Base-by-base conservation (phyloP, 2,797 vertebrate species). In the Neoniphon sammara region DNA sequence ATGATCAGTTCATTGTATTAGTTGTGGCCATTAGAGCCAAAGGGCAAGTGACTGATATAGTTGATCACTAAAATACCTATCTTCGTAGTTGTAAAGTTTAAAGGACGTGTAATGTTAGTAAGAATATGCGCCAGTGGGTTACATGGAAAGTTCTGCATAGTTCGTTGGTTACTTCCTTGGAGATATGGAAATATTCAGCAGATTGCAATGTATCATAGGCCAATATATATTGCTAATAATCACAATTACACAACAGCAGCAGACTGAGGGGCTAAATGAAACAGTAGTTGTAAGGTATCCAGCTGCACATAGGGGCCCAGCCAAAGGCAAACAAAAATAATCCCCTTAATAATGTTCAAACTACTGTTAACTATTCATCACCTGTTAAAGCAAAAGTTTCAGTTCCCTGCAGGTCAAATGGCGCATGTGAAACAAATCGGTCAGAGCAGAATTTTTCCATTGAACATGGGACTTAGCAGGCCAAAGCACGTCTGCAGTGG, bases 401-500 rank as follows among this genome's bases (percentile, higher is more conserved):
- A 10, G 15, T 4, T 42, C 2, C 2, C 30, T 57, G 46, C 18
- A 49, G 17, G 11, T 17, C 5, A 31, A 31, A 31, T 25, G 39
- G 31, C 57, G 7, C n/a, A n/a, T 58, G 14, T 64, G 21, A 20
- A 52, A 66, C 34, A 54, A 18, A 73, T 75, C 0, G 5, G 9
- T 52, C 1, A 53, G 2, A 62, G 44, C 25, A 20, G 18, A 47
- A 14, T 60, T 82, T 54, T 77, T 57, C 21, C 18, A 4, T 18
- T 58, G 15, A 59, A 52, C 25, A 18, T 30, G 8, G 9, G 20
- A 15, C 23, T 18, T 7, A 49, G 60, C 36, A 56, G 75, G 81
- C 76, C 62, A 73, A 73, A 78, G 63, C 68, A 70, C 46, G 31
- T 72, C 30, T 62, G 56, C 46, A 44, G 21, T 18, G 11, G 65